phyloP scores from a whole-genome alignment of 2,797 vertebrate genomes.

The Muscicapa comitata region DNA sequence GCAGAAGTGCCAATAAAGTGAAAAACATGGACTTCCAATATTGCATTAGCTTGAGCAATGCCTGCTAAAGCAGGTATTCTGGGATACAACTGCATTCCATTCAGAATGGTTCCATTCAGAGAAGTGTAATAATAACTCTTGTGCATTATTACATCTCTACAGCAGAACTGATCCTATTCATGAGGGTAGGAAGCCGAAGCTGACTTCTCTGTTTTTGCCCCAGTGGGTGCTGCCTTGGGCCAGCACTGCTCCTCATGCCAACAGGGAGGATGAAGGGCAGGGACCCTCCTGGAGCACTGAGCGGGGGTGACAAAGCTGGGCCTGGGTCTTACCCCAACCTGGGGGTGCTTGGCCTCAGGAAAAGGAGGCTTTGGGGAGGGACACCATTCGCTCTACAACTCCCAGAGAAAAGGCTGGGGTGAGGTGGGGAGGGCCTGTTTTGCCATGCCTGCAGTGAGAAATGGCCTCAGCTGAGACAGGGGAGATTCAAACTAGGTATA shows the following conservation, averaged over 20 bases:
- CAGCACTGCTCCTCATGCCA: neutral
- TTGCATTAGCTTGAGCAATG: neutral
- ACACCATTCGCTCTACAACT: fast-evolving
- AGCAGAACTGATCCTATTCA: fast-evolving
- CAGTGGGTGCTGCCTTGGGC: fast-evolving
- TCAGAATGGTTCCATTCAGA: neutral
- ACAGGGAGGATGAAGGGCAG: fast-evolving
- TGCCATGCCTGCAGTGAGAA: neutral
- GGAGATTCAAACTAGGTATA: neutral
- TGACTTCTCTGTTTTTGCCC: fast-evolving
- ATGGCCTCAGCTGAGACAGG: neutral
- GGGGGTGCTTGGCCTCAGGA: neutral
- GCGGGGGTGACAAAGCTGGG: fast-evolving
- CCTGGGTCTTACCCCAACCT: fast-evolving
- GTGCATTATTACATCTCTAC: fast-evolving
- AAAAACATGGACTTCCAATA: fast-evolving
- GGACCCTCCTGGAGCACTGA: neutral
- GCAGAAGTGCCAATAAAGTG: neutral
- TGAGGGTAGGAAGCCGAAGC: fast-evolving
- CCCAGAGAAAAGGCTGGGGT: neutral
- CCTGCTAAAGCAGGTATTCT: neutral
- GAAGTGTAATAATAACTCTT: neutral
- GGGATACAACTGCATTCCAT: neutral
- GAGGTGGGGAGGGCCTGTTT: neutral
- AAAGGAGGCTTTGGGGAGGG: neutral